Conservation (phyloP, 2,797 vertebrate species). For the Distichodus sexfasciatus region DNA sequence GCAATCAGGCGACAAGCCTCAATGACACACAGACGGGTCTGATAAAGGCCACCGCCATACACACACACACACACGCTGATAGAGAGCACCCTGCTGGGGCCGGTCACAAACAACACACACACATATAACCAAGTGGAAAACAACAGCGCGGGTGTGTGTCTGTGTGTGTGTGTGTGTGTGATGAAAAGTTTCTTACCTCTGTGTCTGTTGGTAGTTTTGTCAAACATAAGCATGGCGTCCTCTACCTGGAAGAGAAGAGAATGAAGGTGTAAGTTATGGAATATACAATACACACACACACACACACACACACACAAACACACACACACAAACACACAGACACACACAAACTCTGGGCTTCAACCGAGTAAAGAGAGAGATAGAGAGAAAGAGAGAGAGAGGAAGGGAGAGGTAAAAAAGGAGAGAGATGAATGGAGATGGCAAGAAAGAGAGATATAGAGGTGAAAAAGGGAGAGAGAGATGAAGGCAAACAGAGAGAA, state of each 20-base stretch:
- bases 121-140: background rate
- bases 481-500: too few species aligned
- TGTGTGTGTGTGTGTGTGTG: background rate
- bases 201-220: conserved; percentile 99
- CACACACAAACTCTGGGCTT: too few species aligned
- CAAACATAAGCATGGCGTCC: conserved; percentile 99
- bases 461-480: too few species aligned
- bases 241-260: conserved; percentile 89
- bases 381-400: too few species aligned
- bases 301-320: too few species aligned
- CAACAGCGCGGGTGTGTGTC: background rate
- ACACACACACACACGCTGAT: background rate
- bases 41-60: conserved; percentile 21
- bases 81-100: background rate
- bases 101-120: background rate
- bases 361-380: too few species aligned
- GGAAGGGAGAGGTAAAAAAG: too few species aligned
- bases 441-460: too few species aligned
- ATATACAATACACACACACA: background rate
- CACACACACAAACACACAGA: too few species aligned
- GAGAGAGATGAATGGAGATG: too few species aligned
- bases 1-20: conserved; percentile 29
- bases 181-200: conserved; percentile 83
- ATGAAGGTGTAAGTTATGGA: conserved; percentile 27
- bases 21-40: conserved; percentile 6